These are phyloP conservation scores for Cephus sareptanus DNA, from an alignment of 2,888 invertebrate genomes.

Conservation along the genomic window DNA sequence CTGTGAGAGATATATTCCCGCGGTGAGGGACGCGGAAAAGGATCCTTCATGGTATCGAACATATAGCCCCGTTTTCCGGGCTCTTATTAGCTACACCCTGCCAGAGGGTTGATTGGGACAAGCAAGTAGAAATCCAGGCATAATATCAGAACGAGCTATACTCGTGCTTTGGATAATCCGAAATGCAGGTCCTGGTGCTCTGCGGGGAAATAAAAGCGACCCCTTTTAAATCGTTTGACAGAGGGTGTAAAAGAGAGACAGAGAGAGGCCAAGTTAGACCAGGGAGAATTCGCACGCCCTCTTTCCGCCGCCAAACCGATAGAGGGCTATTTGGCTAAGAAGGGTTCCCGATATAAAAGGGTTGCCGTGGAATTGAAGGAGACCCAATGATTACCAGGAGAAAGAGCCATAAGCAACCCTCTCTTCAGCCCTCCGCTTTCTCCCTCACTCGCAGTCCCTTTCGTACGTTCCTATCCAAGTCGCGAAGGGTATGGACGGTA, in stretches of 20 bases:
- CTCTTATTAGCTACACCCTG: neutral
- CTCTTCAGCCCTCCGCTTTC: neutral
- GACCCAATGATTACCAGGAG: constrained; percentile 50
- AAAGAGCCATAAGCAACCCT: neutral
- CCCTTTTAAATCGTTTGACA: neutral
- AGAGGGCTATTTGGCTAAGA: constrained; percentile 53
- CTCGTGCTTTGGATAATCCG: neutral
- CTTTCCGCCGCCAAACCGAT: constrained; percentile 3
- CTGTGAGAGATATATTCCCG: neutral
- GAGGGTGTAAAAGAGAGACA: constrained; percentile 4
- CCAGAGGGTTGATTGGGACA: neutral
- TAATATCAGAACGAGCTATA: neutral
- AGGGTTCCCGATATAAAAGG: constrained; percentile 56
- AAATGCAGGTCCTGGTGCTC: neutral
- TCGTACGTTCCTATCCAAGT: neutral
- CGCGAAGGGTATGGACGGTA: neutral
- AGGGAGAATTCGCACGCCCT: neutral
- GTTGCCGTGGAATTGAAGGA: constrained; percentile 58
- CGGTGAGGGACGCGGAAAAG: neutral
- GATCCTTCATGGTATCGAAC: neutral
- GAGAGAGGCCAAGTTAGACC: neutral
- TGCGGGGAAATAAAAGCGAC: neutral
- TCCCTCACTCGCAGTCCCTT: neutral
- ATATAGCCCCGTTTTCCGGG: neutral
- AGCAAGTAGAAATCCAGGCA: neutral